phyloP scores from a whole-genome alignment of 2,797 vertebrate genomes.

The Benthosema pterotum region DNA sequence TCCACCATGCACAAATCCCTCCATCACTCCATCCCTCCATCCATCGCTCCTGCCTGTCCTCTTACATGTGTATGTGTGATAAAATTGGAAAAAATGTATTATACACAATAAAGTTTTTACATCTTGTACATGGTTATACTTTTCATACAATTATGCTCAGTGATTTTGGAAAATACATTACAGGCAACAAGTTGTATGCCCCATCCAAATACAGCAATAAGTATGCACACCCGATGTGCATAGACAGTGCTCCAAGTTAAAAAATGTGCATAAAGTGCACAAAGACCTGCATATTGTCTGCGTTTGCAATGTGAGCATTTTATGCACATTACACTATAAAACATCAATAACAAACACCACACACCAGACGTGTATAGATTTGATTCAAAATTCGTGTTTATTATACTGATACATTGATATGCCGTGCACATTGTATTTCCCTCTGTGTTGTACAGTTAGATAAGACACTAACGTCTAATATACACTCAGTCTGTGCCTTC shows the following conservation, averaged over 20 bases:
- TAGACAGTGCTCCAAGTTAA: too few species aligned
- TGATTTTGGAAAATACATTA: not conserved
- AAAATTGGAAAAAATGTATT: too few species aligned
- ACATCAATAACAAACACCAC: not conserved
- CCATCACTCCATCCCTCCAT: not conserved
- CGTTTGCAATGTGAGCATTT: too few species aligned
- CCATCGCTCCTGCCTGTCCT: not conserved
- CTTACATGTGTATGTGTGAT: not conserved
- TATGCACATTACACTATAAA: not conserved
- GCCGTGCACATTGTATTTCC: slow-evolving; percentile 37
- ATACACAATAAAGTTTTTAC: too few species aligned
- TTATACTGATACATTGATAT: slow-evolving; percentile 33
- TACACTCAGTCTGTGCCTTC: slow-evolving; percentile 47
- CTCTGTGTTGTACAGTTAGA: slow-evolving; percentile 22
- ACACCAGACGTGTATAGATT: not conserved
- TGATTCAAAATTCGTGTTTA: slow-evolving; percentile 56
- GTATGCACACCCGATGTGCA: too few species aligned
- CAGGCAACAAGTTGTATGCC: too few species aligned
- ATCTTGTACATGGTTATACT: too few species aligned
- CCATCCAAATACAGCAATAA: too few species aligned
- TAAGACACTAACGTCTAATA: slow-evolving; percentile 10
- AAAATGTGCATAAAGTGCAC: too few species aligned
- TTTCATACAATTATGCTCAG: not conserved
- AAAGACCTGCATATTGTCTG: too few species aligned
- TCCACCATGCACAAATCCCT: not conserved